phyloP scores from a whole-genome alignment of 2,113 vertebrate genomes.

The Charadrius vociferus region DNA sequence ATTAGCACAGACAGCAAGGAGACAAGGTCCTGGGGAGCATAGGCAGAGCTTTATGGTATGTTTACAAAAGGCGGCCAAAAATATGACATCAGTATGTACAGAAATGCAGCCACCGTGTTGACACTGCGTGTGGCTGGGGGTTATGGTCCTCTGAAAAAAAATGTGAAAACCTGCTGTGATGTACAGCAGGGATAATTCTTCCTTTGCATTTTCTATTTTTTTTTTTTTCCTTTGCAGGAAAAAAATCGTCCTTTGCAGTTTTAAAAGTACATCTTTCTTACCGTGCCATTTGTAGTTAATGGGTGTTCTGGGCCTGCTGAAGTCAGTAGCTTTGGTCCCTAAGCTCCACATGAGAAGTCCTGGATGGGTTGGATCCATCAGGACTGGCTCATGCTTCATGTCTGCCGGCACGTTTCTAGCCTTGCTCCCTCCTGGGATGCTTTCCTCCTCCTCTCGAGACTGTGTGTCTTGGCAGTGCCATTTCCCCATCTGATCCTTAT shows the following conservation, averaged over 20 bases:
- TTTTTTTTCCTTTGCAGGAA: background rate
- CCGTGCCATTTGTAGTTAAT: background rate
- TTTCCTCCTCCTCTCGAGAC: background rate
- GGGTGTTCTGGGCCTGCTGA: background rate
- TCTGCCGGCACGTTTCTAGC: background rate
- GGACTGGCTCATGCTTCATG: background rate
- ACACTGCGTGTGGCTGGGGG: fast-evolving
- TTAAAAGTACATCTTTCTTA: background rate
- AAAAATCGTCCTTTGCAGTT: background rate
- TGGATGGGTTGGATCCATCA: background rate
- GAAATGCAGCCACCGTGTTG: background rate
- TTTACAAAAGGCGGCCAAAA: background rate
- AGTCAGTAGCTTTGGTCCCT: background rate
- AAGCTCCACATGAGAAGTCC: background rate
- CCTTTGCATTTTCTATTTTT: background rate
- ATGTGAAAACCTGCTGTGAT: background rate
- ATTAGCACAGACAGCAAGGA: background rate
- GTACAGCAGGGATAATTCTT: background rate
- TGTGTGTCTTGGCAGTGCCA: background rate
- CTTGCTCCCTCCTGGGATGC: background rate
- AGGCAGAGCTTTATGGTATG: background rate
- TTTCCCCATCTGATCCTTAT: background rate
- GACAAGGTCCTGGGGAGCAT: background rate
- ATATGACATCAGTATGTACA: background rate
- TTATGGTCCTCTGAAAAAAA: background rate